These are phyloP conservation scores for Salmo trutta DNA, from an alignment of 2,797 vertebrate genomes.

Conservation along the genomic window DNA sequence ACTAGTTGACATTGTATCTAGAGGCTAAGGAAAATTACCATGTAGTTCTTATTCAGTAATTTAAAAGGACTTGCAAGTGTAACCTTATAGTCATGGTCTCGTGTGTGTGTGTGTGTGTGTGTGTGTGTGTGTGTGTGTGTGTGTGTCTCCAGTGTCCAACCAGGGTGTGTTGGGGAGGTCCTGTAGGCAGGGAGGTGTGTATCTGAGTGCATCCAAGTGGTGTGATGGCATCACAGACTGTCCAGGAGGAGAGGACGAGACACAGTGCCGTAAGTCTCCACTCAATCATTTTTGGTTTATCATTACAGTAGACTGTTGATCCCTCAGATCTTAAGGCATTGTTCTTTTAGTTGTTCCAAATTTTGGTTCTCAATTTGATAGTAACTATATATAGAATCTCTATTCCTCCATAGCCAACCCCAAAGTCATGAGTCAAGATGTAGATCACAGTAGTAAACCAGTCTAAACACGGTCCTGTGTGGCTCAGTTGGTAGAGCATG, in stretches of 20 bases:
- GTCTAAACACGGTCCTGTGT: no score
- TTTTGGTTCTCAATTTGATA: no score
- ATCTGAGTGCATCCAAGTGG: slow-evolving; percentile 73
- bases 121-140: slow-evolving; percentile 6
- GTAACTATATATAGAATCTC: no score
- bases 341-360: no score
- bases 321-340: no score
- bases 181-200: slow-evolving; percentile 64
- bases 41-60: background rate
- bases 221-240: slow-evolving; percentile 83
- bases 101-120: slow-evolving; percentile 48
- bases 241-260: slow-evolving; percentile 80
- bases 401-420: no score
- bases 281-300: background rate
- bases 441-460: no score
- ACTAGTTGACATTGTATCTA: no score
- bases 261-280: slow-evolving; percentile 81
- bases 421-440: no score
- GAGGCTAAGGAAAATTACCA: background rate
- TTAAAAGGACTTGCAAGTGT: background rate
- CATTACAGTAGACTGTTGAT: background rate
- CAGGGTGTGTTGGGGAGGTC: slow-evolving; percentile 66
- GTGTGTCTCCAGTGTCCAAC: slow-evolving; percentile 65
- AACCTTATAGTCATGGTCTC: background rate
- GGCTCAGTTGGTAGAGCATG: no score